Base-by-base conservation (phyloP, 1,140 invertebrate genomes). In the Drosophila micromelanica region DNA sequence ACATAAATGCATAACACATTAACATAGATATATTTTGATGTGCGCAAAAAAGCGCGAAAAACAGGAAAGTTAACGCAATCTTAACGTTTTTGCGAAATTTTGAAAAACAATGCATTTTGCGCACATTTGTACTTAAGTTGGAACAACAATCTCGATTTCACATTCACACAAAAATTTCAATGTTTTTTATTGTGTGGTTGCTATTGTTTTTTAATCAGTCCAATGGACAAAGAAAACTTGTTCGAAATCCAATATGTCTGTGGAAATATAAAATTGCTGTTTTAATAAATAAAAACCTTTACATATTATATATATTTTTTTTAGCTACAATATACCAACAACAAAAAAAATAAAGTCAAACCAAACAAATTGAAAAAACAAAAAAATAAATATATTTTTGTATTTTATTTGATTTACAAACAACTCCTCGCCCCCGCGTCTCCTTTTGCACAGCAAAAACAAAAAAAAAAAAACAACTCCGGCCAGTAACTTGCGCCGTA, bases 231-330 rank as follows among this genome's bases (percentile, higher is more conserved):
- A 57, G 55, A n/a, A 32, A 15, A 45, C 23, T 27, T 57, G 55
- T 57, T 45, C 40, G 23, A 45, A 32, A 57, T 32, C 9, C 76
- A 74, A 79, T 69, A 79, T 69, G 76, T 15, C 43, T 49, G 23
- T 45, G 15, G 48, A 42, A 35, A 45, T 40, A 32, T 38, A 75
- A 71, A 64, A 79, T 67, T 73, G 74, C 38, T 42, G 65, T 23
- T 42, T 82, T 49, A 51, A 78, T 64, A 69, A 78, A 70, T 61
- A 78, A 80, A 81, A 61, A 37, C 45, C 13, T 48, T 51, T 27
- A 27, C 37, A 63, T 54, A 82, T 74, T 78, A 69, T 74, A 23
- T 23, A 23, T n/a, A n/a, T n/a, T 59, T 74, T 43, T 61, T 73
- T 48, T 55, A 27, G 27, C 37, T 7, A 32, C 48, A 49, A 38